Percentiles rank a stretch among this genome's conserved stretches.
Conservation (phyloP, 2,113 vertebrate genomes). For the Psophia crepitans region DNA sequence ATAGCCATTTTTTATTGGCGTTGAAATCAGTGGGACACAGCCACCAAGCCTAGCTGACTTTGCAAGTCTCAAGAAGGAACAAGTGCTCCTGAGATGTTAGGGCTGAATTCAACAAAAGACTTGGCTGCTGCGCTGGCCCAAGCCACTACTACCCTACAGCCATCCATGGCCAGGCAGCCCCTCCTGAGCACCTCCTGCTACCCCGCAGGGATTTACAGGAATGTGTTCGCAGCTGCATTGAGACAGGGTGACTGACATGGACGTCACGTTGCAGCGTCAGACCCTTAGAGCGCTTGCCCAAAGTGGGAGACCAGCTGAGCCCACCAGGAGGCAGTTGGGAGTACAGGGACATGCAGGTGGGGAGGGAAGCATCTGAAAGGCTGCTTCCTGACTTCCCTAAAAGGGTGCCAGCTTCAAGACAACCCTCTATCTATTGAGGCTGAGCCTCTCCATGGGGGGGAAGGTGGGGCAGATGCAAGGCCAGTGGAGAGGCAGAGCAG, state of each 20-base stretch:
- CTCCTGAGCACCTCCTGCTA: neutral
- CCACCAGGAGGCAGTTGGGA: neutral
- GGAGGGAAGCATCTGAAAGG: neutral
- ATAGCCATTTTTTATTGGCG: neutral
- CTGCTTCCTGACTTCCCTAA: neutral
- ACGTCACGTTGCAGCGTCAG: accelerated
- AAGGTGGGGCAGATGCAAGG: neutral
- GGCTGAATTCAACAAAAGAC: neutral
- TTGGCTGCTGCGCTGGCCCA: neutral
- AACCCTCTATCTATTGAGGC: neutral
- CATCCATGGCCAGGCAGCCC: accelerated
- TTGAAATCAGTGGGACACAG: neutral
- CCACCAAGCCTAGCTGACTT: neutral
- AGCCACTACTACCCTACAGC: neutral
- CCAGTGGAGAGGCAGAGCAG: neutral
- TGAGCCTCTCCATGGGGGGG: accelerated
- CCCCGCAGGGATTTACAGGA: neutral
- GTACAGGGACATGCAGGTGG: accelerated
- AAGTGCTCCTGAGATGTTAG: neutral
- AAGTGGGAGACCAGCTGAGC: neutral
- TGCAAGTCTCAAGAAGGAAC: neutral
- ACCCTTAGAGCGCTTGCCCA: neutral
- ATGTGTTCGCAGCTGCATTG: accelerated
- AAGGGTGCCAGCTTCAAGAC: neutral
- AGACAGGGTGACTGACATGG: accelerated